phyloP scores from a whole-genome alignment of 2,888 invertebrate genomes.

The Incurvaria masculella region DNA sequence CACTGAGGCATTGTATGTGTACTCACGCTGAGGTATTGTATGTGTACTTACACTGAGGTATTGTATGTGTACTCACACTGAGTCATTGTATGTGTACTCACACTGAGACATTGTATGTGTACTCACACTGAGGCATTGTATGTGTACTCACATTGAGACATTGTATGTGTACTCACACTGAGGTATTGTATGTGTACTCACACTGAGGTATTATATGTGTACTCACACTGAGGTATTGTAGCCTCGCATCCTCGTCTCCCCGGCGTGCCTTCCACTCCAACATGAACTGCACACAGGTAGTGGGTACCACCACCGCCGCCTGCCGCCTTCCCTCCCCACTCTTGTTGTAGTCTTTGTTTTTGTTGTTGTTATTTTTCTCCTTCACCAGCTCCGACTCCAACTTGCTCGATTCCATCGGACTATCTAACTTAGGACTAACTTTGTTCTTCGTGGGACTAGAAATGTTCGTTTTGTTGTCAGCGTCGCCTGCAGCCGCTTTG shows the following conservation, averaged over 20 bases:
- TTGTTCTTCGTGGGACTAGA: constrained; percentile 3
- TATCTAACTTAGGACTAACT: constrained; percentile 7
- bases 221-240: constrained; percentile 60
- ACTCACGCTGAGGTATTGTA: too few relatives aligned
- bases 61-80: too few relatives aligned
- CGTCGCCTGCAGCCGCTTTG: constrained; percentile 1
- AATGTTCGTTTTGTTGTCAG: constrained; percentile 12
- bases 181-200: too few relatives aligned
- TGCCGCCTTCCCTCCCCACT: too few relatives aligned
- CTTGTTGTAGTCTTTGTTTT: constrained; percentile 13
- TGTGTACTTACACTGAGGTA: too few relatives aligned
- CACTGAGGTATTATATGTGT: too few relatives aligned
- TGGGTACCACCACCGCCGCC: constrained; percentile 50
- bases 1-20: too few relatives aligned
- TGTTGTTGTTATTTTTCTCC: constrained; percentile 20
- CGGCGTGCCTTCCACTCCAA: constrained; percentile 59
- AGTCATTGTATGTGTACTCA: too few relatives aligned
- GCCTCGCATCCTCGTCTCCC: constrained; percentile 43
- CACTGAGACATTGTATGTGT: too few relatives aligned
- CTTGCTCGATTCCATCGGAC: constrained; percentile 28
- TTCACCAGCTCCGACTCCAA: constrained; percentile 22
- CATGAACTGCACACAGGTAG: constrained; percentile 64
- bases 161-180: too few relatives aligned
- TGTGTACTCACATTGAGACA: too few relatives aligned
- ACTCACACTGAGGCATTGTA: too few relatives aligned